phyloP scores from a whole-genome alignment of 2,888 invertebrate genomes.

The Morpho deidamia region DNA sequence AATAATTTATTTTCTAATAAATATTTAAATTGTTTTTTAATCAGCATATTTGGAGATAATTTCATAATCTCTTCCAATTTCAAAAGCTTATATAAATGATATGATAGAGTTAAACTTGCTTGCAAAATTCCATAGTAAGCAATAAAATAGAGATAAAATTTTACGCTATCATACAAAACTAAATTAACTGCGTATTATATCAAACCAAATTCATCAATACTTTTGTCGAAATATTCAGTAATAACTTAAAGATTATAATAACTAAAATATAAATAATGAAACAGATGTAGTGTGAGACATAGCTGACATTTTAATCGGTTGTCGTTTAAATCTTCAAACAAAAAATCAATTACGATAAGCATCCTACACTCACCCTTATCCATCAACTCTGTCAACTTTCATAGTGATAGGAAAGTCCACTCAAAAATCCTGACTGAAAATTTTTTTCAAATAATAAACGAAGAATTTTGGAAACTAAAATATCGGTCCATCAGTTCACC shows the following conservation, averaged over 20 bases:
- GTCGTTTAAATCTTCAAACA: background rate
- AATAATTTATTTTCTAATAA: too few species aligned
- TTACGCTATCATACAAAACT: background rate
- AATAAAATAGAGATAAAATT: background rate
- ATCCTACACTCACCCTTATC: slow-evolving; percentile 49
- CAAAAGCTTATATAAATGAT: background rate
- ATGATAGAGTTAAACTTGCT: background rate
- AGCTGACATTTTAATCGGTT: background rate
- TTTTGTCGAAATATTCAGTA: background rate
- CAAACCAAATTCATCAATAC: background rate
- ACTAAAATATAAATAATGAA: background rate
- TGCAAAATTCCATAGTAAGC: background rate
- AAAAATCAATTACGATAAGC: slow-evolving; percentile 22
- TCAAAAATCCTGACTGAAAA: slow-evolving; percentile 32
- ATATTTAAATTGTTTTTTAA: too few species aligned
- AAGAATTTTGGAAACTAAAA: slow-evolving; percentile 1
- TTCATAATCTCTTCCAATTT: background rate
- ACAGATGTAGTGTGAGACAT: background rate
- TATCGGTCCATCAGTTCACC: background rate
- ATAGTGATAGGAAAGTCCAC: slow-evolving; percentile 40
- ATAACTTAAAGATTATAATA: background rate
- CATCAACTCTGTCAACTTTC: slow-evolving; percentile 48
- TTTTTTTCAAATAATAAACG: slow-evolving; percentile 13
- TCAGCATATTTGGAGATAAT: too few species aligned
- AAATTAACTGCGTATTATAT: background rate